Percentiles rank a stretch among this genome's conserved stretches.
These are phyloP conservation scores for Oreochromis mossambicus DNA, from an alignment of 2,797 vertebrate genomes.

Conservation along the genomic window DNA sequence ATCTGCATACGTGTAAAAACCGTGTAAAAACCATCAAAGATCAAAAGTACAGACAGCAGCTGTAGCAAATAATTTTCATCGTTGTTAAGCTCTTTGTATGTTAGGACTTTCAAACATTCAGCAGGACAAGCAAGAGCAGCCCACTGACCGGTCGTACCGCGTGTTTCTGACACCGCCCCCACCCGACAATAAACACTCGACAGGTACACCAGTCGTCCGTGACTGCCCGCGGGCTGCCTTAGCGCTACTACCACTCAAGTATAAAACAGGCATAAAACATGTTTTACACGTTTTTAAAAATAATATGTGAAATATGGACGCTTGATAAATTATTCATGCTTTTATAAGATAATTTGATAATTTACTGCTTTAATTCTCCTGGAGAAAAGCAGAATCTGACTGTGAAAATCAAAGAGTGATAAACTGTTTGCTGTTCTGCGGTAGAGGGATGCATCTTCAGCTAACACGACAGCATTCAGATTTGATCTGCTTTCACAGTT, in stretches of 20 bases:
- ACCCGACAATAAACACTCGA: neutral
- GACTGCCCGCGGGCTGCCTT: neutral
- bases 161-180: neutral
- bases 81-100: neutral
- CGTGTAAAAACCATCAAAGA: neutral
- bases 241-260: neutral
- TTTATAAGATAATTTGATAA: neutral
- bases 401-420: neutral
- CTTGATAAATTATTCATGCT: neutral
- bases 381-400: neutral
- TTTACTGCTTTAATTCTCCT: neutral
- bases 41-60: too few relatives aligned
- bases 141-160: neutral
- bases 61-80: neutral
- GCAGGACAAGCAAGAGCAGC: neutral
- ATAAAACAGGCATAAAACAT: neutral
- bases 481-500: accelerated
- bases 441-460: neutral
- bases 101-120: neutral
- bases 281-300: neutral
- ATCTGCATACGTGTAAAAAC: neutral
- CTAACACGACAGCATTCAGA: neutral
- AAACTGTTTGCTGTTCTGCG: neutral
- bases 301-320: neutral
- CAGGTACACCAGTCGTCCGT: neutral